Evolutionary conservation across 1,140 invertebrate genomes (phyloP).

Genomic region (Pseudachorutes palmiensis): DNA sequence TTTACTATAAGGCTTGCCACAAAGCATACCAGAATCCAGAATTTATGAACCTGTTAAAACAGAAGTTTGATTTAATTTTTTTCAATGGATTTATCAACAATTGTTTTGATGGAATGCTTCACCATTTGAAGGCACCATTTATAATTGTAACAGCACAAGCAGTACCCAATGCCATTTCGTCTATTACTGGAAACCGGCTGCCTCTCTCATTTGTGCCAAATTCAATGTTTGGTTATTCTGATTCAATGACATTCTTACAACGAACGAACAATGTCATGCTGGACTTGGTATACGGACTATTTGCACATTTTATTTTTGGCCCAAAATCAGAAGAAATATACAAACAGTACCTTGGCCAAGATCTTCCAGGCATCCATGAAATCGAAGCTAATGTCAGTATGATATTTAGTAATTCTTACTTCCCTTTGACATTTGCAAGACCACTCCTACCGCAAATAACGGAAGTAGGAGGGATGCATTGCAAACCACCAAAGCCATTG

Average conservation of each 20-base stretch:
- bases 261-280: slow-evolving; percentile 48
- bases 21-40: background rate
- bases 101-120: slow-evolving; percentile 19
- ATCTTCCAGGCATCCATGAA: slow-evolving; percentile 6
- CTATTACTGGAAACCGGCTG: slow-evolving; percentile 4
- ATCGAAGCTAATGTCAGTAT: slow-evolving; percentile 20
- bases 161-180: background rate
- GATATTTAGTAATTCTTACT: slow-evolving; percentile 17
- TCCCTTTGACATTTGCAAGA: slow-evolving; percentile 16
- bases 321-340: slow-evolving; percentile 4
- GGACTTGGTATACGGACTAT: background rate
- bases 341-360: slow-evolving; percentile 6
- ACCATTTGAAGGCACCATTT: slow-evolving; percentile 20
- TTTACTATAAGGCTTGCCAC: background rate
- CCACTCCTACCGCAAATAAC: slow-evolving; percentile 18
- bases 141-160: slow-evolving; percentile 10
- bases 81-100: slow-evolving; percentile 19
- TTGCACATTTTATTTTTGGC: background rate
- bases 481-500: slow-evolving; percentile 12
- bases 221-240: slow-evolving; percentile 44
- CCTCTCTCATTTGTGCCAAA: slow-evolving; percentile 21
- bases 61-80: slow-evolving; percentile 22
- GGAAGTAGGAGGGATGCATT: slow-evolving; percentile 27
- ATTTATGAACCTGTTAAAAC: background rate
- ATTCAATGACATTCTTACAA: slow-evolving; percentile 53